phyloP scores from a whole-genome alignment of 1,140 invertebrate species.

The Aphaenogaster rudis region DNA sequence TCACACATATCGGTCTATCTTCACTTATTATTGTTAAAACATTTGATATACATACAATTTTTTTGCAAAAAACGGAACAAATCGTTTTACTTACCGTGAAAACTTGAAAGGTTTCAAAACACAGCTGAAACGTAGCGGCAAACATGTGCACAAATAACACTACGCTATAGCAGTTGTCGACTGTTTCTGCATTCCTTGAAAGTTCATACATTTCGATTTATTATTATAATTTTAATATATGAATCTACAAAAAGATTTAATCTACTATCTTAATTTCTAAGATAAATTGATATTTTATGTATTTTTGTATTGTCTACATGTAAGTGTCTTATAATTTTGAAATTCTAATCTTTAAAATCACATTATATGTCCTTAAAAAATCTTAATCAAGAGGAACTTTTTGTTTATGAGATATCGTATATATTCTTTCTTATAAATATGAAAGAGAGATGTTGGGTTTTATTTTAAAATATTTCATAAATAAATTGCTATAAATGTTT shows the following conservation, averaged over 20 bases:
- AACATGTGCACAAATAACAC: constrained; percentile 66
- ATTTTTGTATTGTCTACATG: not conserved
- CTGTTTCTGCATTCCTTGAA: constrained; percentile 44
- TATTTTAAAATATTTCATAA: not conserved
- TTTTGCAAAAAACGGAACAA: not conserved
- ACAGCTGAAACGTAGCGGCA: constrained; percentile 59
- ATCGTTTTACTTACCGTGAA: constrained; percentile 51
- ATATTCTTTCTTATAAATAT: not conserved
- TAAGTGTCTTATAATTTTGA: not conserved
- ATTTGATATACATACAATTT: not conserved
- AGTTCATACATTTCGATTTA: not conserved
- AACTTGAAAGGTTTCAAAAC: constrained; percentile 65
- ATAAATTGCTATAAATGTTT: not conserved
- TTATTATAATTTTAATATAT: not conserved
- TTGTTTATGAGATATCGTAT: not conserved
- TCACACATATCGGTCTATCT: no score
- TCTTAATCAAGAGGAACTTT: not conserved
- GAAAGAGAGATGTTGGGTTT: not conserved
- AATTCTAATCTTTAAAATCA: not conserved
- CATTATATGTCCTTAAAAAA: not conserved
- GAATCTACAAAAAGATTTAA: not conserved
- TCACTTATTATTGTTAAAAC: not conserved
- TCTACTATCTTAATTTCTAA: not conserved
- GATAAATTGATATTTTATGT: not conserved
- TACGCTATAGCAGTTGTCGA: constrained; percentile 68